Conservation (phyloP, 2,888 invertebrate genomes). For the Byasa hedistus region DNA sequence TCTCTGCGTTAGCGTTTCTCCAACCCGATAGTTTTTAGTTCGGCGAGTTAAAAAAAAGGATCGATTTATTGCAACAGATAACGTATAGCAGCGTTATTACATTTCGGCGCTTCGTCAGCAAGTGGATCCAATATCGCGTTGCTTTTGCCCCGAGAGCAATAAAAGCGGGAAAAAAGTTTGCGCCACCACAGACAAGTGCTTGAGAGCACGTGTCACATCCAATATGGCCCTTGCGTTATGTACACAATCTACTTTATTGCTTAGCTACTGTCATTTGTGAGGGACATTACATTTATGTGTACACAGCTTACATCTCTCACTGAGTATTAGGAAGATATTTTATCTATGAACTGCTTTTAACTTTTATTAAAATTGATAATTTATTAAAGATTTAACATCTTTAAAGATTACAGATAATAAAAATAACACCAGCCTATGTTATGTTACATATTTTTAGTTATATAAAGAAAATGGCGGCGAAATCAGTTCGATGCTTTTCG, state of each 20-base stretch:
- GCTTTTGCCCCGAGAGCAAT: slow-evolving; percentile 24
- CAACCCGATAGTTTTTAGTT: background rate
- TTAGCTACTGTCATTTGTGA: slow-evolving; percentile 11
- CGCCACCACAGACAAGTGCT: slow-evolving; percentile 27
- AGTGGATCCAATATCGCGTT: slow-evolving; percentile 31
- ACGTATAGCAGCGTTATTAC: slow-evolving; percentile 33
- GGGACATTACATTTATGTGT: slow-evolving; percentile 6
- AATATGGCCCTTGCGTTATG: slow-evolving; percentile 27
- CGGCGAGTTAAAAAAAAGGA: background rate
- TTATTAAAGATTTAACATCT: too few species aligned
- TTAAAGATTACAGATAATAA: too few species aligned
- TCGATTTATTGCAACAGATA: background rate
- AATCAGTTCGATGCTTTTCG: too few species aligned
- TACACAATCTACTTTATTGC: slow-evolving; percentile 27
- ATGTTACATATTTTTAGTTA: too few species aligned
- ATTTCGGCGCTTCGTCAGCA: slow-evolving; percentile 32
- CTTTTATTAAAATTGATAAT: too few species aligned
- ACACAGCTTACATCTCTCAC: background rate
- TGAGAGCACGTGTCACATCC: slow-evolving; percentile 27
- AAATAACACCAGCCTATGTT: too few species aligned
- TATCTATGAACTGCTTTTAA: too few species aligned
- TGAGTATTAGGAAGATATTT: background rate
- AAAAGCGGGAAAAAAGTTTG: slow-evolving; percentile 30
- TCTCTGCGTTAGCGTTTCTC: background rate
- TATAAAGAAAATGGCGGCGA: too few species aligned